These are phyloP conservation scores for Toxotes jaculatrix DNA, from an alignment of 2,113 vertebrate genomes.

Conservation along the genomic window DNA sequence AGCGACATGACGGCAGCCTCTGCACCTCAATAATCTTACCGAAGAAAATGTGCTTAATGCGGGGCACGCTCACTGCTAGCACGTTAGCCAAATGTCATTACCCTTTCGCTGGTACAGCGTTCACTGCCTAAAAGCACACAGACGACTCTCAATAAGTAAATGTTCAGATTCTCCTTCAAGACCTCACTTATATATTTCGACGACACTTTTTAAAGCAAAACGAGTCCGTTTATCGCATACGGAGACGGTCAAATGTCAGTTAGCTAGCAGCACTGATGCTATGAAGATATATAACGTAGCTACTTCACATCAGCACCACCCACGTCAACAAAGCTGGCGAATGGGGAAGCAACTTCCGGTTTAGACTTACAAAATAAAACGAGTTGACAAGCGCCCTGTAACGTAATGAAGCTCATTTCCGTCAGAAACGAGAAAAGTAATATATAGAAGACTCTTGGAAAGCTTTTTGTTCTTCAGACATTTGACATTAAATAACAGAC, in stretches of 20 bases:
- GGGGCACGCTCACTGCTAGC: background rate
- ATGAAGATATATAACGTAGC: background rate
- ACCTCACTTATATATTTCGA: background rate
- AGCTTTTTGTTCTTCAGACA: too few relatives aligned
- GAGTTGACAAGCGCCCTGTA: background rate
- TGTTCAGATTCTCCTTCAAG: background rate
- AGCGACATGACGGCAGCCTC: background rate
- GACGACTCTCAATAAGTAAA: background rate
- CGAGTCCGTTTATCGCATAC: fast-evolving
- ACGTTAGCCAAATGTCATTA: conserved; percentile 34
- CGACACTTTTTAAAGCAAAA: background rate
- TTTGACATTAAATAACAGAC: too few relatives aligned
- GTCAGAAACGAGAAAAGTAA: background rate
- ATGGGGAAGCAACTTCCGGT: background rate
- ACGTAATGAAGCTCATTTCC: background rate
- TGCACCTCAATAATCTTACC: background rate
- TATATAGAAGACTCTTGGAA: too few relatives aligned
- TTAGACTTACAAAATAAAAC: conserved; percentile 29
- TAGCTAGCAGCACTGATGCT: background rate
- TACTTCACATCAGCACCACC: background rate
- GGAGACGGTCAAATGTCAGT: too few relatives aligned
- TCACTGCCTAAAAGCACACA: background rate
- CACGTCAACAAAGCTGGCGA: background rate
- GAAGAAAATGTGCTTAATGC: too few relatives aligned
- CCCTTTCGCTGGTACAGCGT: background rate